Conservation (phyloP, 1,140 invertebrate genomes). For the Fopius arisanus region DNA sequence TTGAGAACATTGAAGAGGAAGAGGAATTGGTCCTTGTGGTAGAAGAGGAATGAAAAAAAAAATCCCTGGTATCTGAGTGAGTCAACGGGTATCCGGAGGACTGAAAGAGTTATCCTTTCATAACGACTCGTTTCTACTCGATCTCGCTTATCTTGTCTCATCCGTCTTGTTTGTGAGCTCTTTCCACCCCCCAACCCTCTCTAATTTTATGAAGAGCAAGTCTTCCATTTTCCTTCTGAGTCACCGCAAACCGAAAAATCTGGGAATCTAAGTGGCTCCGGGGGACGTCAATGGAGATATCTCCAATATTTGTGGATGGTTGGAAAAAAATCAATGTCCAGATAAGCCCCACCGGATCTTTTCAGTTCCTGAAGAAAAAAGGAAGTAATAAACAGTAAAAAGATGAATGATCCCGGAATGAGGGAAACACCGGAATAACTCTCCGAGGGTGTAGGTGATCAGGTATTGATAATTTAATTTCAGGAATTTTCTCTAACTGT, state of each 20-base stretch:
- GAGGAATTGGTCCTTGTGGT: background rate
- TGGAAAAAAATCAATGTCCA: too few relatives aligned
- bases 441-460: too few relatives aligned
- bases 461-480: too few relatives aligned
- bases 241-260: too few relatives aligned
- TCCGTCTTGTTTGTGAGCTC: conserved; percentile 31
- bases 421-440: too few relatives aligned
- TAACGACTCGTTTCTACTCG: conserved; percentile 23
- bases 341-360: background rate
- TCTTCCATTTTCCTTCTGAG: background rate
- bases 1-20: background rate
- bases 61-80: background rate
- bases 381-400: too few relatives aligned
- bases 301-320: too few relatives aligned
- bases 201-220: background rate
- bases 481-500: too few relatives aligned
- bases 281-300: too few relatives aligned
- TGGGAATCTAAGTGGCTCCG: too few relatives aligned
- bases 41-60: background rate
- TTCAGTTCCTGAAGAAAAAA: too few relatives aligned
- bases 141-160: conserved; percentile 31
- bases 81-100: background rate
- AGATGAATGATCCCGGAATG: too few relatives aligned
- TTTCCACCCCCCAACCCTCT: conserved; percentile 21
- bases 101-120: conserved; percentile 32